Conservation (phyloP, 2,113 vertebrate genomes). For the Ardeotis arabs region DNA sequence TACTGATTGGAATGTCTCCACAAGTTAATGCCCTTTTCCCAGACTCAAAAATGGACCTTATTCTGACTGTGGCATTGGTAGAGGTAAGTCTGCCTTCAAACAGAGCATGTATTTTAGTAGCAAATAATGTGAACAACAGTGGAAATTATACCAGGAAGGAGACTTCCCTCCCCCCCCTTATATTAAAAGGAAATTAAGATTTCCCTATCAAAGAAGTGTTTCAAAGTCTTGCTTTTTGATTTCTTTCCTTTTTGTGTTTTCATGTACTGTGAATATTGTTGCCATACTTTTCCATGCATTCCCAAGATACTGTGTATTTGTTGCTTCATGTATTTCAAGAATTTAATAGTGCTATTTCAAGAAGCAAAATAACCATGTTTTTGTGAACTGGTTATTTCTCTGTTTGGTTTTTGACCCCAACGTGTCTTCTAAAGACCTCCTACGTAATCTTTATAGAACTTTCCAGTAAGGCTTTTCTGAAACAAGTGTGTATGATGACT, state of each 20-base stretch:
- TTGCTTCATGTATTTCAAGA: not conserved
- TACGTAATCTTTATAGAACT: not conserved
- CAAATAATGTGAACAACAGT: not conserved
- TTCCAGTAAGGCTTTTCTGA: not conserved
- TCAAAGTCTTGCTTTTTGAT: not conserved
- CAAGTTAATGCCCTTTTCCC: conserved; percentile 89
- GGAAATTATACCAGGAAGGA: not conserved
- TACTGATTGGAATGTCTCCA: conserved; percentile 94
- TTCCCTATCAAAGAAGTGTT: not conserved
- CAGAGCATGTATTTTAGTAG: not conserved
- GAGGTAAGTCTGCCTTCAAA: conserved; percentile 81
- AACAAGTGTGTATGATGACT: not conserved
- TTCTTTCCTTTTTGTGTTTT: not conserved
- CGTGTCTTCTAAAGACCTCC: not conserved
- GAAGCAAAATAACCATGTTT: not conserved
- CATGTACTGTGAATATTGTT: not conserved
- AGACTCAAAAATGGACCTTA: conserved; percentile 85
- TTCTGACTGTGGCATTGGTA: conserved; percentile 85
- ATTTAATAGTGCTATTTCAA: not conserved
- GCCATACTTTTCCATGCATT: not conserved
- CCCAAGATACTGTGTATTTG: not conserved
- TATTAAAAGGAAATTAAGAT: not conserved
- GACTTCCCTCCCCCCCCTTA: rapidly evolving
- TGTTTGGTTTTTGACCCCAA: not conserved
- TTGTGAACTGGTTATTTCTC: not conserved